Evolutionary conservation across 1,140 invertebrate genomes (phyloP), one percentile per base, ranked within the genome.

Genomic region (Gonioctena quinquepunctata): DNA sequence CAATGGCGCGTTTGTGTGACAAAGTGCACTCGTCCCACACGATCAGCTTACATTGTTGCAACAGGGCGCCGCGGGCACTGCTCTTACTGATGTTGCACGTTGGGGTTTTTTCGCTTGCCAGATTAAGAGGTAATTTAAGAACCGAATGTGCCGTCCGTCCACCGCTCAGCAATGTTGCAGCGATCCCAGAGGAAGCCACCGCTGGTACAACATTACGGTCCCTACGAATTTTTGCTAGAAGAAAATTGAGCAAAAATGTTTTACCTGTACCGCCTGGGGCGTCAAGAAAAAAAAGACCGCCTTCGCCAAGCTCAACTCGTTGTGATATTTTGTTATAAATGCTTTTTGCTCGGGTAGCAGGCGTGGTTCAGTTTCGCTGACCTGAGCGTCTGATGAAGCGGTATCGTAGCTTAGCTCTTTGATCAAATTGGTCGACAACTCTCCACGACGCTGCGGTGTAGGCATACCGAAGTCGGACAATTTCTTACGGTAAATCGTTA

Each of bases 101-200:
- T 52, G 73, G 71, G 27, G 56, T 76, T 52, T 77, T 49, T 65
- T 67, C 82, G 56, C 19, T 79, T 52, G 71, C 59, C 28, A 83
- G 68, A 64, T 82, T 81, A 50, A 82, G 66, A 27, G 72, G 72
- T 54, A 81, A 79, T 68, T 83, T 78, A 23, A 81, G 62, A 54
- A 74, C 76, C 52, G 75, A 80, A 79, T 79, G 80, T 48, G 80
- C 76, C 49, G 75, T 77, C 68, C 79, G 70, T 26, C 76, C 59
- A 21, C 74, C 73, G 77, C 83, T 69, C 59, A 88, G 68, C 22
- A 88, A 78, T 50, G 84, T 87, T 25, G 86, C 85, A 21, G 87
- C 86, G 59, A 89, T 87, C 63, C 85, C 86, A 25, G 86, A 87
- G 52, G 79, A 84, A 69, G 83, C 83, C 48, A 83, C 23, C 23